Base-by-base conservation (phyloP, 1,140 invertebrate genomes). In the Drosophila rhopaloa region DNA sequence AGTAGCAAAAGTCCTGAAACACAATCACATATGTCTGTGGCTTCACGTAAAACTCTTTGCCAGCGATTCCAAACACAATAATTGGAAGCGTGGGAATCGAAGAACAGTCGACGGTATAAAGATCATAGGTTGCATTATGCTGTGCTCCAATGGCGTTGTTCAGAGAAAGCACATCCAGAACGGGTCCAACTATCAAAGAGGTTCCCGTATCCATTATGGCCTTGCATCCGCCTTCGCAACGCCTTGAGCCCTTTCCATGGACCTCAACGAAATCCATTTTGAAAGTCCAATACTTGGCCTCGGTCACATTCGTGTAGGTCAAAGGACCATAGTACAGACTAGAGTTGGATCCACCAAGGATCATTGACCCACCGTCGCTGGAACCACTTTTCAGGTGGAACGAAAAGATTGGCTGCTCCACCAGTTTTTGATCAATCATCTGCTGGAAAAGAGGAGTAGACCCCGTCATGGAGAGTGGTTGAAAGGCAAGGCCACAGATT, bases 381-480 rank as follows among this genome's bases (percentile, higher is more conserved):
- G 97, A 95, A 93, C 98, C 95, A 93, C 98, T 79, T 24, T 61
- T 79, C 71, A 88, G 61, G 92, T 98, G 99, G 93, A 99, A 99
- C 51, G 98, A 98, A 93, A 99, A 99, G 11, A 99, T 93, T 1
- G 97, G 95, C 54, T 95, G 83, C 4, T 94, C 85, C 6, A 99
- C 94, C 2, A 97, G 92, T 8, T 95, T 94, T 93, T 99, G 98
- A 14, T 95, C 93, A n/a, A 98, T 94, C 97, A 99, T 98, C 84
- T 96, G 97, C 92, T 99, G 95, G 93, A 99, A 99, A 10, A 98
- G 96, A 1, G 98, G 98, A 14, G 93, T 93, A 19, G 99, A 97
- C 51, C 95, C 94, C 93, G 98, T 97, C 79, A 97, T 97, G 41
- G 98, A 94, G 88, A 99, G 99, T 27, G 93, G 94, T 61, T 94